These are phyloP conservation scores for Rhabdornis inornatus DNA, from an alignment of 2,113 vertebrate species.

Conservation along the genomic window DNA sequence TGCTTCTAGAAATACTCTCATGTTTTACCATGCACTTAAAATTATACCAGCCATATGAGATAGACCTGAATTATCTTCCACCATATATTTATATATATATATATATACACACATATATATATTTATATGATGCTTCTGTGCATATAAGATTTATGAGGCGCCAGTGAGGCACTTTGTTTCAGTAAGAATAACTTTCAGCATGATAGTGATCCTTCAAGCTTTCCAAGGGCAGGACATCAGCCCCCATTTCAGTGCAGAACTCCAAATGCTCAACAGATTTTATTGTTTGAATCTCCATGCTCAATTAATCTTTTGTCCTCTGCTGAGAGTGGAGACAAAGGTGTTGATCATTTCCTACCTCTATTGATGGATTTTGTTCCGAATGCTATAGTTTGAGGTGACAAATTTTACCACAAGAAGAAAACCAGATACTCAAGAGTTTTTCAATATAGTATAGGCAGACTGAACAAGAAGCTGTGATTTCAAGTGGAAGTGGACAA, in stretches of 20 bases:
- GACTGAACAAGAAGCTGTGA: background rate
- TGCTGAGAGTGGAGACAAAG: background rate
- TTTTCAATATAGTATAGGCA: background rate
- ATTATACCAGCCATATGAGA: slow-evolving; percentile 28
- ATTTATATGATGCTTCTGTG: background rate
- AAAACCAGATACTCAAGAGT: background rate
- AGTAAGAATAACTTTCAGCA: background rate
- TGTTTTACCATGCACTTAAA: slow-evolving; percentile 34
- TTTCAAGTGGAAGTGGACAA: background rate
- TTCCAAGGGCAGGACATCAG: background rate
- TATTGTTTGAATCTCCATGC: background rate
- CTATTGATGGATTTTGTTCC: background rate
- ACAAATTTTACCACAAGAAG: background rate
- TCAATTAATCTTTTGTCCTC: background rate
- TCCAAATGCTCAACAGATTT: background rate
- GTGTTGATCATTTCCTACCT: background rate
- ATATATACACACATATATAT: background rate
- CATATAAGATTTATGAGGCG: background rate
- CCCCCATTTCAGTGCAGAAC: background rate
- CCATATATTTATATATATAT: background rate
- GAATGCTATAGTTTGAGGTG: background rate
- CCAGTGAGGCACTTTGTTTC: background rate
- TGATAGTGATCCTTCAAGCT: background rate
- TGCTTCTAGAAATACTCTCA: slow-evolving; percentile 31
- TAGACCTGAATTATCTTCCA: background rate